A percentile compares a stretch with the other conserved stretches of the same genome.
Evolutionary conservation across 2,113 vertebrate genomes (phyloP).

Genomic region (Phainopepla nitens): DNA sequence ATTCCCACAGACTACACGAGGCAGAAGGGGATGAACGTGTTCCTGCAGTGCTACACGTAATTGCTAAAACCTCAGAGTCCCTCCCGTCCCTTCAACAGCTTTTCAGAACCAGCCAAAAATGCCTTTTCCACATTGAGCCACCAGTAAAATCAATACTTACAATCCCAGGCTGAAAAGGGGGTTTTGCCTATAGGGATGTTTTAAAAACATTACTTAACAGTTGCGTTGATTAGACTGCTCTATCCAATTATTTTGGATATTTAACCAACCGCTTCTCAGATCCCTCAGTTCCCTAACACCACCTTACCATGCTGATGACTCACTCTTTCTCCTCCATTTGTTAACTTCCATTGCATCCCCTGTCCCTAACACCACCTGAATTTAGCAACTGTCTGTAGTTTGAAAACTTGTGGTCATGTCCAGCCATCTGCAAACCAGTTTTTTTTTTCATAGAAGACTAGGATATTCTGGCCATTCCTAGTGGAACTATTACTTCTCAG

Average conservation of each 20-base stretch:
- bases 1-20: not conserved
- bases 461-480: not conserved
- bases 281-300: not conserved
- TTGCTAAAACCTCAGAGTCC: not conserved
- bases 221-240: not conserved
- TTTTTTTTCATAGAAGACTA: not conserved
- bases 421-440: not conserved
- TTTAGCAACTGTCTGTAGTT: not conserved
- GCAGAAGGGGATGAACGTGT: not conserved
- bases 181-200: not conserved
- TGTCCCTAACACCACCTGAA: not conserved
- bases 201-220: not conserved
- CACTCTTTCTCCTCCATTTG: not conserved
- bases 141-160: not conserved
- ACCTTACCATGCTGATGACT: not conserved
- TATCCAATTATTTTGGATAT: not conserved
- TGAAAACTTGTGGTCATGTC: not conserved
- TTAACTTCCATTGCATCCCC: not conserved
- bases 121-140: not conserved
- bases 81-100: rapidly evolving
- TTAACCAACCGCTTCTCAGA: not conserved
- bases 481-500: not conserved
- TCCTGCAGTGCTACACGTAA: rapidly evolving
- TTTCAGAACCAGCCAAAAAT: not conserved
- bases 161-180: not conserved